Conservation (phyloP, 2,797 vertebrate genomes). For the Hephaestus fuliginosus region DNA sequence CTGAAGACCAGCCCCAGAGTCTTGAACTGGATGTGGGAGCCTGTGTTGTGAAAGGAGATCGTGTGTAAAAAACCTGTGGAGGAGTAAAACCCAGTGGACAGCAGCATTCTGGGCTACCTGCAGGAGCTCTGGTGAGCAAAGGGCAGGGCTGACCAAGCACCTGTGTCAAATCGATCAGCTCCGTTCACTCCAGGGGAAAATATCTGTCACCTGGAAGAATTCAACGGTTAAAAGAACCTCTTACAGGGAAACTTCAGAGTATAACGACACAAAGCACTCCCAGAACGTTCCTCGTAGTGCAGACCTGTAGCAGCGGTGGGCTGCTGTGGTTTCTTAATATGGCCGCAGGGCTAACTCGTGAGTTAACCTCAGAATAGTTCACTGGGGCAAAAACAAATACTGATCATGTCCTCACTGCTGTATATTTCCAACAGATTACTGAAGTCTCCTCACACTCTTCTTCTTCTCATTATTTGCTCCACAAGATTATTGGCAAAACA, state of each 20-base stretch:
- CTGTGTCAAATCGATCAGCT: not conserved
- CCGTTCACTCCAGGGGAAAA: not conserved
- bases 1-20: too few relatives aligned
- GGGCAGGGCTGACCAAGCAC: too few relatives aligned
- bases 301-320: too few relatives aligned
- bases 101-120: not conserved
- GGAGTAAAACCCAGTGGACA: not conserved
- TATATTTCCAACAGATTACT: not conserved
- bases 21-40: not conserved
- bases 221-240: too few relatives aligned
- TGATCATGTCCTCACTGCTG: not conserved
- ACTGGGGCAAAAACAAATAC: not conserved
- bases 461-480: not conserved
- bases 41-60: not conserved
- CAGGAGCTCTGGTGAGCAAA: too few relatives aligned
- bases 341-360: not conserved
- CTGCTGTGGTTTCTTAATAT: too few relatives aligned
- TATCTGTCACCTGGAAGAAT: not conserved
- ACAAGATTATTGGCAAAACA: not conserved
- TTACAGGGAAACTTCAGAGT: not conserved
- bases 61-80: not conserved
- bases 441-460: not conserved
- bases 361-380: not conserved
- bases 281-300: too few relatives aligned
- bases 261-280: not conserved